Base-by-base conservation (phyloP, 2,113 vertebrate species). In the Rhodinocichla rosea region DNA sequence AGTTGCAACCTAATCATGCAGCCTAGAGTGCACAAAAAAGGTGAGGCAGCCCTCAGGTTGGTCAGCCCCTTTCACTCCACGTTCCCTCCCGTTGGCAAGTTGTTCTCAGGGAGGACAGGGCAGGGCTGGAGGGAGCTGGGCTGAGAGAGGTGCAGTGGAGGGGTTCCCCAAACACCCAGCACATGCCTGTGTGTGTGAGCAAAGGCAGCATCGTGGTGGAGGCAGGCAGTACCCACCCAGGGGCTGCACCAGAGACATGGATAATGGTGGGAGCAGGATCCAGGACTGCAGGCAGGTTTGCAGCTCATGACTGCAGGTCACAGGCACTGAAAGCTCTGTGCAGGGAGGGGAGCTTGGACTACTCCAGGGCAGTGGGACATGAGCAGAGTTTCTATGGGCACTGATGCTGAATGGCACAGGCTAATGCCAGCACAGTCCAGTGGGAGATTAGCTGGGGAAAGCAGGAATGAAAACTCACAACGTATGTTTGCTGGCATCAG, bases 131-230 rank as follows among this genome's bases (percentile, higher is more conserved):
- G 32, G 9, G 4, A 6, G 11, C 7, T 1, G 3, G 44, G 87
- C 49, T 49, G 37, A 32, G 26, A 73, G 27, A 67, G 9, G 49
- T 11, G 67, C 39, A 55, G n/a, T 7, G 3, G 6, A 24, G 27
- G 39, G 4, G 8, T 33, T 81, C 79, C 75, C 27, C n/a, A 11
- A 50, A 73, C 0, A 3, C 12, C 16, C 63, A 67, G 47, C 0
- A 5, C 1, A 1, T 3, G n/a, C 22, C 37, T 28, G 2, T 16
- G 10, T 2, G 2, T 5, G 39, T 19, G 27, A 78, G 42, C 55
- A 40, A 81, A 62, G 20, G 64, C 73, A 83, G 71, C 50, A 70
- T 1, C 0, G 42, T 7, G 32, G 50, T 0, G 4, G 44, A 27
- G 53, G 27, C 2, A 2, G 47, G 40, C 16, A 59, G 37, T 2